Base-by-base conservation (phyloP, 37 sponge, comb jelly and placozoan genomes). In the Theonella swinhoei region DNA sequence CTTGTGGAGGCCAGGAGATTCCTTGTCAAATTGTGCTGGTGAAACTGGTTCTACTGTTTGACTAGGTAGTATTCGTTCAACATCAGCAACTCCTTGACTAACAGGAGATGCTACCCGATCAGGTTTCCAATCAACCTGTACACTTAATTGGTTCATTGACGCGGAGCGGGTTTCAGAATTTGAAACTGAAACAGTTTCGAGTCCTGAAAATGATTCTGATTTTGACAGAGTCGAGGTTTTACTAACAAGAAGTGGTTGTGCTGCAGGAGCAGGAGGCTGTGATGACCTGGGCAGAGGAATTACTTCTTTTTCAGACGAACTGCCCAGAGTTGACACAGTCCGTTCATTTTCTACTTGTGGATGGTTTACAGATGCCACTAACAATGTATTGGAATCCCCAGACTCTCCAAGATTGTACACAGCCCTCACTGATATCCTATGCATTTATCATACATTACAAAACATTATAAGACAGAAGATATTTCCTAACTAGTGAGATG, bases 391-490 rank as follows among this genome's bases (percentile, higher is more conserved):
- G 14, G 84, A 83, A n/a, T 92, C 89, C 8, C 8, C 31, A 35
- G 89, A 88, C 62, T 83, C 68, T 26, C 85, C 89, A 63, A 37
- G 62, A 2, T 68, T 70, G 63, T 88, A 88, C 14, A 88, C 71
- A 20, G 77, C 77, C 33, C 89, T 35, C 22, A 92, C 82, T 32
- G 82, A 77, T 7, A 92, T 81, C 65, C 80, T 82, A 72, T 3
- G 19, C 42, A 72, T 0, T n/a, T 26, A 34, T 47, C 54, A 65
- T 81, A 42, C 31, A 74, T 9, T 17, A 77, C 62, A 77, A 28
- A 74, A 43, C 54, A n/a, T n/a, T n/a, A n/a, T n/a, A n/a, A n/a
- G n/a, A n/a, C n/a, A n/a, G n/a, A n/a, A n/a, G n/a, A n/a, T n/a
- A n/a, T n/a, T n/a, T n/a, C n/a, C n/a, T n/a, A n/a, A n/a, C n/a